These are phyloP conservation scores for Tenthredo scrophulariae DNA, from an alignment of 2,888 invertebrate genomes.

Conservation along the genomic window DNA sequence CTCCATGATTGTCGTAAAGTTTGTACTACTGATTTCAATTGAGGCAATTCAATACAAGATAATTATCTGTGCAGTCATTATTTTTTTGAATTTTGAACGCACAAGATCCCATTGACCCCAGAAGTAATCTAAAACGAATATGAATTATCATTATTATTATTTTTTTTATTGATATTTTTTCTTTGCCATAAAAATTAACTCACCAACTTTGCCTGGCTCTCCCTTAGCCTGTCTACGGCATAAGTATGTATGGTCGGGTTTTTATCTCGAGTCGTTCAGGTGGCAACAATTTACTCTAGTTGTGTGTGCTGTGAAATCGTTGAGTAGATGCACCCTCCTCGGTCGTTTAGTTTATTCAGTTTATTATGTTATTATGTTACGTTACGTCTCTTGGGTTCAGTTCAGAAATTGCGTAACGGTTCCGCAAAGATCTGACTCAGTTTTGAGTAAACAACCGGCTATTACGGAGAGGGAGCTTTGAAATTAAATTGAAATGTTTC, in stretches of 20 bases:
- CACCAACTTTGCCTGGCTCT: not conserved
- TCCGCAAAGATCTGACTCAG: conserved; percentile 25
- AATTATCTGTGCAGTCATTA: not conserved
- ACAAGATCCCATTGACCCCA: not conserved
- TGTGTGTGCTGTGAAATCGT: conserved; percentile 14
- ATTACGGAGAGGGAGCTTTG: conserved; percentile 28
- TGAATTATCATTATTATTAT: not conserved
- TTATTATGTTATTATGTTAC: conserved; percentile 31
- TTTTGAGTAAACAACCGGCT: conserved; percentile 42
- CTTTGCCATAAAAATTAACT: not conserved
- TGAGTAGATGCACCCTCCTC: conserved; percentile 24
- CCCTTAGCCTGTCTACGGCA: not conserved
- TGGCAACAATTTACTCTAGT: not conserved
- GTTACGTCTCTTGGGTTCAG: conserved; percentile 14
- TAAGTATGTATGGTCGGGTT: conserved; percentile 8
- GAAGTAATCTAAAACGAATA: not conserved
- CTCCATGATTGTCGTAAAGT: too few species aligned
- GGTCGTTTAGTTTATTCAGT: conserved; percentile 26
- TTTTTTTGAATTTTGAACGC: not conserved
- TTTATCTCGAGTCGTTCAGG: conserved; percentile 18
- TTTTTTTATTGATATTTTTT: not conserved
- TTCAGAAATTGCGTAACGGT: conserved; percentile 30
- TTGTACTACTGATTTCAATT: not conserved
- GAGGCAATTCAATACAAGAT: not conserved
- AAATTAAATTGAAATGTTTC: conserved; percentile 36